phyloP scores from a whole-genome alignment of 2,888 invertebrate genomes.

The Liposcelis brunnea region DNA sequence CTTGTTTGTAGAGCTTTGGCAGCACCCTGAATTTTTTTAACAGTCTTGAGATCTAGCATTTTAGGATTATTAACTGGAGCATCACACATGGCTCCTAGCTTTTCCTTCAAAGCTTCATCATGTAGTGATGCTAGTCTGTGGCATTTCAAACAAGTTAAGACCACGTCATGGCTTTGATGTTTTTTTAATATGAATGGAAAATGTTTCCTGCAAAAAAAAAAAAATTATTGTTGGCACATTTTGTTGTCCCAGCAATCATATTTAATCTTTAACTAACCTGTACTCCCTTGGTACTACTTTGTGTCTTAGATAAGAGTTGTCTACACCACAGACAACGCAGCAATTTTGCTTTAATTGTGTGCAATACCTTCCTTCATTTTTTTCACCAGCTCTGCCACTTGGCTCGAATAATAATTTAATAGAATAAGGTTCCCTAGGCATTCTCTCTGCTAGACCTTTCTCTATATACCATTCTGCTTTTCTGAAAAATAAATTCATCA shows the following conservation, averaged over 20 bases:
- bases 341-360: constrained; percentile 50
- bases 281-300: constrained; percentile 72
- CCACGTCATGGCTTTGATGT: constrained; percentile 2
- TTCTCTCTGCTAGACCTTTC: constrained; percentile 28
- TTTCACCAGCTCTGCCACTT: constrained; percentile 49
- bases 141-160: not conserved
- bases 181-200: not conserved
- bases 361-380: constrained; percentile 49
- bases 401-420: constrained; percentile 63
- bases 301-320: constrained; percentile 52
- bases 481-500: not conserved
- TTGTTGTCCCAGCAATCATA: constrained; percentile 29
- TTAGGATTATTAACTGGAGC: not conserved
- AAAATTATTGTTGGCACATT: too few relatives aligned
- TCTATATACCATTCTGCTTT: constrained; percentile 26
- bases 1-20: not conserved
- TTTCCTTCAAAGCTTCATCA: not conserved
- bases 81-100: not conserved
- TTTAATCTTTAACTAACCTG: constrained; percentile 23
- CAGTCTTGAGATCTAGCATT: not conserved
- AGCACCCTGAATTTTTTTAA: not conserved
- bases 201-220: not conserved
- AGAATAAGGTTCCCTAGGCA: constrained; percentile 37
- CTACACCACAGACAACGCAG: constrained; percentile 61
- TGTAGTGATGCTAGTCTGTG: not conserved